These are phyloP conservation scores for Abrostola tripartita DNA, from an alignment of 2,888 invertebrate genomes.

Conservation along the genomic window DNA sequence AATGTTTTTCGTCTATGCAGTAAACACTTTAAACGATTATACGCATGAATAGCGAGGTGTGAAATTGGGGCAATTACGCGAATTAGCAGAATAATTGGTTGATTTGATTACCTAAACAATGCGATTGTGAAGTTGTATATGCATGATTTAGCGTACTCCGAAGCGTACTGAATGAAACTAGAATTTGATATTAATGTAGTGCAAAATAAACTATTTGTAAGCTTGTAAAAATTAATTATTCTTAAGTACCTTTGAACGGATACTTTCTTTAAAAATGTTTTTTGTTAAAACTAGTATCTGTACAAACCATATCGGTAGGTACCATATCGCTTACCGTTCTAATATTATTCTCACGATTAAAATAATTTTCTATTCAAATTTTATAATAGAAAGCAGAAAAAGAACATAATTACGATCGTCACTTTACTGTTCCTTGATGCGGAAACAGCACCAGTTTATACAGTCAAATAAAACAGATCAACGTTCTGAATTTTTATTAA, in stretches of 20 bases:
- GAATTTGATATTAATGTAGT: background rate
- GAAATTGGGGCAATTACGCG: background rate
- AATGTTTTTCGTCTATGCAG: background rate
- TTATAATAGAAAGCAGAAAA: constrained; percentile 4
- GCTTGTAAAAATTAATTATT: too few species aligned
- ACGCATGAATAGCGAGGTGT: background rate
- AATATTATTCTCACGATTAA: constrained; percentile 1
- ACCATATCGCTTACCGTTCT: background rate
- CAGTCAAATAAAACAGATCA: constrained; percentile 31
- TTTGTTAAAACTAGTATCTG: too few species aligned
- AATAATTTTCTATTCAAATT: background rate
- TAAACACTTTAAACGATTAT: constrained; percentile 1
- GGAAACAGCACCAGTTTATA: constrained; percentile 40
- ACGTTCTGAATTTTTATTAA: constrained; percentile 39
- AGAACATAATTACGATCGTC: constrained; percentile 10
- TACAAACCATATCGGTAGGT: background rate
- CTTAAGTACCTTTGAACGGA: too few species aligned
- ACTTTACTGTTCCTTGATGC: constrained; percentile 21
- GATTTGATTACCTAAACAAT: constrained; percentile 8
- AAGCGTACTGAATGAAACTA: background rate
- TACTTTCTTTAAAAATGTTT: too few species aligned
- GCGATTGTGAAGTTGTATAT: constrained; percentile 7
- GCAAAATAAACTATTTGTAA: background rate
- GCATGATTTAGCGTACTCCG: constrained; percentile 2
- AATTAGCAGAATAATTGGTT: constrained; percentile 8